Conservation (phyloP, 2,888 invertebrate species). For the Caenorhabditis sp. region DNA sequence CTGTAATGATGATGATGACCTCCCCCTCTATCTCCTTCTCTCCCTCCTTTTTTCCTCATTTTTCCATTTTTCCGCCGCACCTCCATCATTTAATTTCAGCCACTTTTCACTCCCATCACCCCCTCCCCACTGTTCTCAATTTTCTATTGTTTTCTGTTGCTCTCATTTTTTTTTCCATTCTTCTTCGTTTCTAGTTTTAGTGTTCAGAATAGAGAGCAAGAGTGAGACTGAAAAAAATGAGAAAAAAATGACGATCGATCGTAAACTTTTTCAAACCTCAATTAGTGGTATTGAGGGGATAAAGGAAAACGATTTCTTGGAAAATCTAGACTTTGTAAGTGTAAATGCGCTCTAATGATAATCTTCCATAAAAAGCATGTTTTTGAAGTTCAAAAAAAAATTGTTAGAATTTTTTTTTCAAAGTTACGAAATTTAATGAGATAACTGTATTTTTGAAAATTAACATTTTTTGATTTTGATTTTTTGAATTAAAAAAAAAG, state of each 20-base stretch:
- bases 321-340: no score
- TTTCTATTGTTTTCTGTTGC: neutral
- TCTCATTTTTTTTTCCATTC: neutral
- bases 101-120: slow-evolving; percentile 6
- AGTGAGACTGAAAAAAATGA: no score
- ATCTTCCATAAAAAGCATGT: no score
- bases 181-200: neutral
- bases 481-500: no score
- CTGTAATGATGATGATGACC: neutral
- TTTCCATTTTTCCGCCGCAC: slow-evolving; percentile 20
- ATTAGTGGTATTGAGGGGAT: neutral
- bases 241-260: no score
- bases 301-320: no score
- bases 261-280: neutral
- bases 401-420: no score
- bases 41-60: slow-evolving; percentile 6
- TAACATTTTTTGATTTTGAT: no score
- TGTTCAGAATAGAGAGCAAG: neutral
- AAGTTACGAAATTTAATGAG: no score
- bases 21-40: neutral
- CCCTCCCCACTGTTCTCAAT: neutral
- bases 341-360: no score
- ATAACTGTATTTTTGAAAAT: no score
- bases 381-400: no score
- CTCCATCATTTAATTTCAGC: slow-evolving; percentile 10